These are phyloP conservation scores for Nymphalis io DNA, from an alignment of 1,140 invertebrate species.

Conservation along the genomic window DNA sequence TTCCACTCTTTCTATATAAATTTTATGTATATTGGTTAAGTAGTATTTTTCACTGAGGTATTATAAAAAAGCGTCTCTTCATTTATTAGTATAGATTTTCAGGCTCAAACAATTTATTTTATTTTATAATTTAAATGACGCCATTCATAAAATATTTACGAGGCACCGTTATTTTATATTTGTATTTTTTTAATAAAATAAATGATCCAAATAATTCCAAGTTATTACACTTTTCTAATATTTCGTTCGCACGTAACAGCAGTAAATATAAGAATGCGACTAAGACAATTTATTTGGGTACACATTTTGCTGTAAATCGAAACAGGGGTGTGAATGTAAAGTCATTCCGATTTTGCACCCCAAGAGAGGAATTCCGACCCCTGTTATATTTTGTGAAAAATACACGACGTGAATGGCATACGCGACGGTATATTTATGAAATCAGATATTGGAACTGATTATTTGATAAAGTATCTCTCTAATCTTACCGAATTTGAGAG, in stretches of 20 bases:
- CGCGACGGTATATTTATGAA: background rate
- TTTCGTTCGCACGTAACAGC: conserved; percentile 5
- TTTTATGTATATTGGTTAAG: too few relatives aligned
- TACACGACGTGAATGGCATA: background rate
- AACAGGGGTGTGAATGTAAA: conserved; percentile 27
- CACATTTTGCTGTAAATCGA: conserved; percentile 50
- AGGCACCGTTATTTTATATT: too few relatives aligned
- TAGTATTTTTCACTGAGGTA: too few relatives aligned
- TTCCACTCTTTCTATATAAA: too few relatives aligned
- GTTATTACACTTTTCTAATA: background rate
- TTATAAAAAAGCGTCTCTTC: too few relatives aligned
- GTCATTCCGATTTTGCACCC: conserved; percentile 50
- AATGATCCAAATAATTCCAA: background rate
- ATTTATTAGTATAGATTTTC: too few relatives aligned
- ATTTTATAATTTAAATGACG: too few relatives aligned
- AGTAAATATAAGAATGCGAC: conserved; percentile 1
- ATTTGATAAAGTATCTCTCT: background rate
- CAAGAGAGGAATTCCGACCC: conserved; percentile 45
- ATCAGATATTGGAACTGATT: background rate
- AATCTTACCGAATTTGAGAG: background rate
- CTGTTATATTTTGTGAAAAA: conserved; percentile 34
- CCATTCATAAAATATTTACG: too few relatives aligned
- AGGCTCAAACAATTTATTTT: too few relatives aligned
- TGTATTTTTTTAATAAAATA: background rate
- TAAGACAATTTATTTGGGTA: conserved; percentile 37